Evolutionary conservation across 2,888 invertebrate genomes (phyloP).

Genomic region (Nemotelus nigrinus): DNA sequence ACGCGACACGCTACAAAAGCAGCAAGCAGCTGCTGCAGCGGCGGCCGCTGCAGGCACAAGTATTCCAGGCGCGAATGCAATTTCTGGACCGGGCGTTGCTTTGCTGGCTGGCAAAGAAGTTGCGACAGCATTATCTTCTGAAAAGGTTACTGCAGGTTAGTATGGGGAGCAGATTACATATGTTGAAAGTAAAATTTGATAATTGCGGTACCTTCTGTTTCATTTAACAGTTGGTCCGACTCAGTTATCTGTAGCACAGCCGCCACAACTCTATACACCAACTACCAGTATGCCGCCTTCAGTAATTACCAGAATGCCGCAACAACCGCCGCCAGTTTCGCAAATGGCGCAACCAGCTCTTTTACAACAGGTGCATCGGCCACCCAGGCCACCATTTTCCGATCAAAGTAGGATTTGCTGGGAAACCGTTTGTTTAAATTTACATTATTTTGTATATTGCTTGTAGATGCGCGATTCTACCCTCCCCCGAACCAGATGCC

Average conservation of each 20-base stretch:
- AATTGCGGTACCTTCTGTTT: conserved; percentile 1
- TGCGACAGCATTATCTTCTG: conserved; percentile 1
- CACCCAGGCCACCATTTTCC: conserved; percentile 51
- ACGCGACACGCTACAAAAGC: conserved; percentile 64
- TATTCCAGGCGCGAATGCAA: conserved; percentile 47
- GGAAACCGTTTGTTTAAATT: not conserved
- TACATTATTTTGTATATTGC: conserved; percentile 14
- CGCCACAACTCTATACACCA: conserved; percentile 67
- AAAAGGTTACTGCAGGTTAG: conserved; percentile 36
- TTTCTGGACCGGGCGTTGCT: conserved; percentile 52
- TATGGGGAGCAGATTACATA: not conserved
- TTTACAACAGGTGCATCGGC: not conserved
- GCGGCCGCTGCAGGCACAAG: conserved; percentile 62
- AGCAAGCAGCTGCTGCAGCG: conserved; percentile 67
- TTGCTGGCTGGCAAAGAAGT: not conserved
- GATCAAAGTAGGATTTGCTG: conserved; percentile 55
- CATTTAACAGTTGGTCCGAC: conserved; percentile 17
- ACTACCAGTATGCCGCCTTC: conserved; percentile 65
- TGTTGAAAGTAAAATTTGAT: not conserved
- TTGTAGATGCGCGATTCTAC: conserved; percentile 48
- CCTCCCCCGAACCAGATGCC: conserved; percentile 49
- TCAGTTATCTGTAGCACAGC: conserved; percentile 63
- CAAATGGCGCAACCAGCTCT: not conserved
- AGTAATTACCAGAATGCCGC: conserved; percentile 73
- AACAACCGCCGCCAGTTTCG: conserved; percentile 53